Evolutionary conservation across 2,797 vertebrate genomes (phyloP).

Genomic region (Epinephelus awoara): DNA sequence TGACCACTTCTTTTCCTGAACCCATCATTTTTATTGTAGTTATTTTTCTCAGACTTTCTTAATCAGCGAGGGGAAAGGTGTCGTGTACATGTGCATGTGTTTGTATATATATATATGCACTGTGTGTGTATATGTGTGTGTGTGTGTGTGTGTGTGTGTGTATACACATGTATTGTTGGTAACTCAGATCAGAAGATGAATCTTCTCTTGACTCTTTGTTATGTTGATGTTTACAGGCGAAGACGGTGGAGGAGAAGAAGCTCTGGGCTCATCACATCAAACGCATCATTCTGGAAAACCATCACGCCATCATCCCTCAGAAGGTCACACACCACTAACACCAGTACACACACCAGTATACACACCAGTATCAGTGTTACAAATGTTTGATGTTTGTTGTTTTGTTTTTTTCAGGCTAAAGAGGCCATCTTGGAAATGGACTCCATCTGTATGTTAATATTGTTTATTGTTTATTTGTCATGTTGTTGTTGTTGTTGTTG

Average conservation of each 20-base stretch:
- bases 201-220: no score
- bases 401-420: slow-evolving; percentile 89
- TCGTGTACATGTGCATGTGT: no score
- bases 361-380: background rate
- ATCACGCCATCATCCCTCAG: slow-evolving; percentile 93
- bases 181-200: no score
- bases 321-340: slow-evolving; percentile 83
- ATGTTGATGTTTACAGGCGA: slow-evolving; percentile 84
- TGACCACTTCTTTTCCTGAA: no score
- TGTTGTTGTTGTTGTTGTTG: background rate
- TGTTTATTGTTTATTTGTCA: background rate
- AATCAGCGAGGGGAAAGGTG: no score
- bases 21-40: no score
- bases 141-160: no score
- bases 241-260: slow-evolving; percentile 91
- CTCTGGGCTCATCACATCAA: slow-evolving; percentile 97
- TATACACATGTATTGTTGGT: no score
- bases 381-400: background rate
- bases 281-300: slow-evolving; percentile 95
- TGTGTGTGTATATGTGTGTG: no score
- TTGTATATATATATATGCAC: no score
- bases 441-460: slow-evolving; percentile 88
- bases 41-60: no score
- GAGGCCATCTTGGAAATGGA: slow-evolving; percentile 97
- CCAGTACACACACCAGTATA: background rate